Base-by-base conservation (phyloP, 2,113 vertebrate species). In the Reinhardtius hippoglossoides region DNA sequence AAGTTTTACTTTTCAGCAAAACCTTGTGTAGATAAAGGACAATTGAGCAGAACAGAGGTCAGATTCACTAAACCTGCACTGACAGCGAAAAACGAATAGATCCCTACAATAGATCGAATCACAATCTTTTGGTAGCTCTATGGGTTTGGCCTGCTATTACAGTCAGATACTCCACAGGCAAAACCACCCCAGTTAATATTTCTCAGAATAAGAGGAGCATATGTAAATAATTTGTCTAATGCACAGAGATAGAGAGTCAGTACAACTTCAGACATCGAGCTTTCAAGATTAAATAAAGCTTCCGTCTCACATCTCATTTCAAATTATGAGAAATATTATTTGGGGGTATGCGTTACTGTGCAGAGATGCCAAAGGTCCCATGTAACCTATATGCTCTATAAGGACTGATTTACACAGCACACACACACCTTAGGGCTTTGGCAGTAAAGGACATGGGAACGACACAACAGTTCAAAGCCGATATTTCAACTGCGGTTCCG, bases 321-420 rank as follows among this genome's bases (percentile, higher is more conserved):
- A 80, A 64, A 58, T 58, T 10, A 13, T 26, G 37, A 57, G 60
- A 88, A 68, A 83, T 71, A 89, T 84, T 72, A 84, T 70, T 75
- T 78, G 74, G 75, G 75, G 80, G 61, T 60, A 60, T 76, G 76
- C 0, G 20, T 7, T 72, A 70, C 65, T 54, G 40, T 55, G 48
- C 56, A 82, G 68, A 78, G 67, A 74, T 69, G 56, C 79, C 89
- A 63, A 70, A 64, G 54, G 26, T 20, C 60, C 46, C 15, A 3
- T 26, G n/a, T 61, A 50, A 66, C 23, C 71, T 66, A 20, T 16
- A 58, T 56, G 14, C 26, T 61, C 55, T 56, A 62, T 7, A 27
- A 63, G 26, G 12, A 67, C 60, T 20, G 5, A 20, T 52, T 64
- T 27, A 77, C 27, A 74, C 48, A 78, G 31, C 64, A 67, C 60